These are phyloP conservation scores for Lepidurus packardi DNA, from an alignment of 1,140 invertebrate genomes.

Conservation along the genomic window DNA sequence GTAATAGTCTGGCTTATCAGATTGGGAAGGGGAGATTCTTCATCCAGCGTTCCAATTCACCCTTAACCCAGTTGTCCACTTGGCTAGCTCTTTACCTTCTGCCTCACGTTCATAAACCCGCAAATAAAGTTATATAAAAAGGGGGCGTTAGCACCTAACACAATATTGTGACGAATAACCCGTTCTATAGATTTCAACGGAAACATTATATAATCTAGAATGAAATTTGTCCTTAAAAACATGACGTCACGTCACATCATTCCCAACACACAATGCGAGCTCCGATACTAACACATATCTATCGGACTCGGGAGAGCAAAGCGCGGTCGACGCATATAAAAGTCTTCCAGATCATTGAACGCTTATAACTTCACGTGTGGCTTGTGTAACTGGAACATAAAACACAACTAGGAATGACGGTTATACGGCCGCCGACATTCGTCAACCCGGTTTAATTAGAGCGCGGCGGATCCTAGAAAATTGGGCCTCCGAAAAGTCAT, in stretches of 20 bases:
- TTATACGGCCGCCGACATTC: neutral
- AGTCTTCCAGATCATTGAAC: slow-evolving; percentile 9
- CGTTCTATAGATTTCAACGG: too few relatives aligned
- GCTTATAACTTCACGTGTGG: neutral
- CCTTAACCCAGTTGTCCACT: slow-evolving; percentile 9
- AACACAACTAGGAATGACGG: neutral
- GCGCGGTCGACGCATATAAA: neutral
- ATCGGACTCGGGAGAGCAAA: neutral
- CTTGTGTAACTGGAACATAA: neutral
- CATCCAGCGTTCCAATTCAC: neutral
- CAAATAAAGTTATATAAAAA: neutral
- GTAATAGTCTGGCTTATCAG: slow-evolving; percentile 18
- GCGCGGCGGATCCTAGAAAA: too few relatives aligned
- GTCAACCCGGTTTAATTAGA: neutral
- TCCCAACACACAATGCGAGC: too few relatives aligned
- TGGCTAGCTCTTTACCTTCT: slow-evolving; percentile 3
- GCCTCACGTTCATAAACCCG: neutral
- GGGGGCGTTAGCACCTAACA: neutral
- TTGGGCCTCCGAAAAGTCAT: too few relatives aligned
- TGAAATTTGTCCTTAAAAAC: too few relatives aligned
- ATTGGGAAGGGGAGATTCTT: slow-evolving; percentile 2
- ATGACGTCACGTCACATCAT: too few relatives aligned
- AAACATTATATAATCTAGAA: too few relatives aligned
- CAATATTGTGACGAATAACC: too few relatives aligned
- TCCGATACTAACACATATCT: neutral